Evolutionary conservation across 1,140 invertebrate species (phyloP).

Genomic region (Zophobas morio): DNA sequence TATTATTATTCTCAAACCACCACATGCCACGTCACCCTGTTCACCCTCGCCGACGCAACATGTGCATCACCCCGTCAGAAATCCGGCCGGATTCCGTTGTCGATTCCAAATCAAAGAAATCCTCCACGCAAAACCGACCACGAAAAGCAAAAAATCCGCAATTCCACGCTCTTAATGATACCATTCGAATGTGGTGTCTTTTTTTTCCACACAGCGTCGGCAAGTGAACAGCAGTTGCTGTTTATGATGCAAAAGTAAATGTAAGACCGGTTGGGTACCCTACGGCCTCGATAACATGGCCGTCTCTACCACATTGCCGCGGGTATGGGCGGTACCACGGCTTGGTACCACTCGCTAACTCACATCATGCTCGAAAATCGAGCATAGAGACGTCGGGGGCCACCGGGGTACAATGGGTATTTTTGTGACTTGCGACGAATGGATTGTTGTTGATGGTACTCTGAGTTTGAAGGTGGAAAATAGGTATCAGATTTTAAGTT

Average conservation of each 20-base stretch:
- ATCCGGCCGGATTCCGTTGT: background rate
- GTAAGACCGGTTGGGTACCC: constrained; percentile 50
- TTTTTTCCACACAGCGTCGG: constrained; percentile 37
- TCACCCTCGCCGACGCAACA: background rate
- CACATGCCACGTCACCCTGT: background rate
- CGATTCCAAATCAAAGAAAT: constrained; percentile 28
- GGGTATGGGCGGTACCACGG: constrained; percentile 50
- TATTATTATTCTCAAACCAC: background rate
- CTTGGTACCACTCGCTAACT: constrained; percentile 43
- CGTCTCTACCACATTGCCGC: constrained; percentile 48
- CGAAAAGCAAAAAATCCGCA: constrained; percentile 20
- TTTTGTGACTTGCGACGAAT: too few species aligned
- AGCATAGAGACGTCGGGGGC: constrained; percentile 39
- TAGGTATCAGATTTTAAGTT: too few species aligned
- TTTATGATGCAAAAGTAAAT: constrained; percentile 45
- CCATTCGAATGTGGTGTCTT: constrained; percentile 13
- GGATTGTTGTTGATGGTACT: too few species aligned
- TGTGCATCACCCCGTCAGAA: background rate
- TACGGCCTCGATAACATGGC: constrained; percentile 50
- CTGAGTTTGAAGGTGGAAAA: too few species aligned
- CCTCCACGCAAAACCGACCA: constrained; percentile 9
- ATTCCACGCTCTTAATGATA: constrained; percentile 41
- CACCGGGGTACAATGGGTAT: too few species aligned
- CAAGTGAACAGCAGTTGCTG: constrained; percentile 43
- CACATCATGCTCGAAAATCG: constrained; percentile 28